phyloP scores from a whole-genome alignment of 2,797 vertebrate genomes.

The Poeciliopsis turneri region DNA sequence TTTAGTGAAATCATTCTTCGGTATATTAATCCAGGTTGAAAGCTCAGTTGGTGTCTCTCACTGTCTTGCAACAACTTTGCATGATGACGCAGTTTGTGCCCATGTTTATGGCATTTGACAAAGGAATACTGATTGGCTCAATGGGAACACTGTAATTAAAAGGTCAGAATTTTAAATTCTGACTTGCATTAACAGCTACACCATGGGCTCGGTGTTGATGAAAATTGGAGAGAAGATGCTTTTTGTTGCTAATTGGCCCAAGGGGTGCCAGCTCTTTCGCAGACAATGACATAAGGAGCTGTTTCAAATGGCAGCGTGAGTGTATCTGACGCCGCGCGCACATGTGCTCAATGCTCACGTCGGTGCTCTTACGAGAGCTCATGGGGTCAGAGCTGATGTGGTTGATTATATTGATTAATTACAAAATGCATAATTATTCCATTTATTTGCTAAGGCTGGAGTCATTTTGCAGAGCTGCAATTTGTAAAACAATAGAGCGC shows the following conservation, averaged over 20 bases:
- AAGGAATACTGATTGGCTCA: slow-evolving; percentile 58
- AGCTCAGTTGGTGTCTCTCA: slow-evolving; percentile 32
- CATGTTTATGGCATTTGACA: slow-evolving; percentile 53
- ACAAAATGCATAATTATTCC: slow-evolving; percentile 48
- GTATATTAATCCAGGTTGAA: slow-evolving; percentile 17
- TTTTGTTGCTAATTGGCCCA: slow-evolving; percentile 53
- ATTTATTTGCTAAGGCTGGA: slow-evolving; percentile 27
- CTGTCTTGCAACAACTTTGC: slow-evolving; percentile 22
- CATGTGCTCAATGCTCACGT: slow-evolving; percentile 17
- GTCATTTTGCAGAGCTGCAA: slow-evolving; percentile 25
- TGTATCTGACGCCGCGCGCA: slow-evolving; percentile 8
- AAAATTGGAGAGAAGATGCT: slow-evolving; percentile 59
- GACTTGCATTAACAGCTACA: slow-evolving; percentile 50
- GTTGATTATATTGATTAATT: slow-evolving; percentile 66
- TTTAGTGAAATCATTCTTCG: background rate
- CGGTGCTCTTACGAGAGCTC: slow-evolving; percentile 37
- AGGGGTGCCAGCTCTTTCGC: slow-evolving; percentile 31
- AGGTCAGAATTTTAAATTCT: slow-evolving; percentile 60
- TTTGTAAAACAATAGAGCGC: slow-evolving; percentile 6
- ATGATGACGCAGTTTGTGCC: slow-evolving; percentile 21
- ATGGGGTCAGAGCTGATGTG: slow-evolving; percentile 53
- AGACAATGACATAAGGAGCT: slow-evolving; percentile 22
- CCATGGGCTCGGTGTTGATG: slow-evolving; percentile 57
- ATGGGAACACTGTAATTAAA: slow-evolving; percentile 61
- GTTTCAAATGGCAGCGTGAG: slow-evolving; percentile 29